Conservation (phyloP, 37 sponge, comb jelly and placozoan species). For the Oopsacas minuta region DNA sequence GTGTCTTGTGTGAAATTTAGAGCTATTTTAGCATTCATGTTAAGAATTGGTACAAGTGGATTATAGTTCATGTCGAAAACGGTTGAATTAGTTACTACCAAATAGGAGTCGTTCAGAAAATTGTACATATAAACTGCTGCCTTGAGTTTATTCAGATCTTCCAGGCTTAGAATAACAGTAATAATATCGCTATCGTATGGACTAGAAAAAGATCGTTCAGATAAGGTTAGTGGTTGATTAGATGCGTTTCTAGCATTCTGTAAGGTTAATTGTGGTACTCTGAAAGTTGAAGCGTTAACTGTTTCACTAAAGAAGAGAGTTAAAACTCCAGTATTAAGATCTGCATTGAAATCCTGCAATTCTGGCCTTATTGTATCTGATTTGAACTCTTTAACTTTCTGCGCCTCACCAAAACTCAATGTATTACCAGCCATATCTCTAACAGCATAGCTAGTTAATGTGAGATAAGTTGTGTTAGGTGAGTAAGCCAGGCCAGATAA, state of each 20-base stretch:
- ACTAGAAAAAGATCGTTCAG: constrained; percentile 13
- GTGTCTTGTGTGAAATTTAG: constrained; percentile 37
- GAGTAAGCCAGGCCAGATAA: constrained; percentile 48
- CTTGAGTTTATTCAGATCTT: constrained; percentile 50
- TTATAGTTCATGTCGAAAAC: constrained; percentile 71
- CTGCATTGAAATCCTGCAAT: constrained; percentile 44
- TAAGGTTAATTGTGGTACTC: constrained; percentile 44
- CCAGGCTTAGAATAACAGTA: constrained; percentile 33
- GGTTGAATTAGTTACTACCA: constrained; percentile 32
- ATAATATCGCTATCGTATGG: constrained; percentile 28
- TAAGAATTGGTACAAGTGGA: constrained; percentile 28
- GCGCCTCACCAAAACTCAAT: constrained; percentile 18
- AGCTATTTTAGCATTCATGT: constrained; percentile 33
- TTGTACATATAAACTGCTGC: constrained; percentile 55
- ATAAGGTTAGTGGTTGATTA: constrained; percentile 23
- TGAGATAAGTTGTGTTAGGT: constrained; percentile 42
- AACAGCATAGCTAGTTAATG: constrained; percentile 30
- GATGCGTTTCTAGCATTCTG: constrained; percentile 37
- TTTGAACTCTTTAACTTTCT: constrained; percentile 31
- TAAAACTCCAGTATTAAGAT: constrained; percentile 53
- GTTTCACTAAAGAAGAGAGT: constrained; percentile 76
- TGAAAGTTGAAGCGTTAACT: constrained; percentile 46
- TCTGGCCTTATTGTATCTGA: constrained; percentile 47
- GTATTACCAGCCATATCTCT: constrained; percentile 60
- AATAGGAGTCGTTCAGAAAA: constrained; percentile 43